Base-by-base conservation (phyloP, 2,888 invertebrate genomes). In the Sipunculus nudus region DNA sequence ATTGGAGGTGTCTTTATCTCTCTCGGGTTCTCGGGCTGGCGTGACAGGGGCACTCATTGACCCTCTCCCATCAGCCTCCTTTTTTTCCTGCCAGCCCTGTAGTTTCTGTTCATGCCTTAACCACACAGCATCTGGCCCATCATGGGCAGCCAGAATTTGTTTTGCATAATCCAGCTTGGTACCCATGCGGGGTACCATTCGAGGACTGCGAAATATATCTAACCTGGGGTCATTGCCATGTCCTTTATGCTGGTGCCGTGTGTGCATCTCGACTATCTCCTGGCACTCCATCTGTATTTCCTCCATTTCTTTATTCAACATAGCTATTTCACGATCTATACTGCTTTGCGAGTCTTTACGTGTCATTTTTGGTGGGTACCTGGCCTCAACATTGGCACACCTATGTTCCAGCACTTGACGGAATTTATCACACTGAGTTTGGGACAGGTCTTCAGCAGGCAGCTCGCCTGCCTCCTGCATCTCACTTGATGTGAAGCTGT, bases 1-100 rank as follows among this genome's bases (percentile, higher is more conserved):
- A 16, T 89, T 89, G 35, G 90, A 89, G 47, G 89, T 88, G 63
- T 89, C 89, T 63, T 88, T 57, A 63, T 75, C 77, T 47, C 74
- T 74, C 47, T 75, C 72, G 43, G 70, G 67, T 45, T 76, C 73
- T 10, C n/a, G 10, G n/a, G 32, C 5, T 21, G 53, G 38, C n/a
- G 43, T 26, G 8, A n/a, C n/a, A n/a, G n/a, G n/a, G n/a, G n/a
- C n/a, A n/a, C n/a, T n/a, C 21, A 43, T 56, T 62, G 65, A 25
- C 43, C 45, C 32, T 64, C 41, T n/a, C 28, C 26, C 40, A n/a
- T 35, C 19, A 25, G 3, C 23, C 48, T 32, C 47, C 29, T 23
- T 53, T 13, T 28, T 4, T 1, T 53, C 19, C 28, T 41, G 53
- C 53, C 39, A 28, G 16, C 16, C 23, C 8, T 40, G 53, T n/a